Conservation (phyloP, 2,113 vertebrate species). For the Equus przewalskii region DNA sequence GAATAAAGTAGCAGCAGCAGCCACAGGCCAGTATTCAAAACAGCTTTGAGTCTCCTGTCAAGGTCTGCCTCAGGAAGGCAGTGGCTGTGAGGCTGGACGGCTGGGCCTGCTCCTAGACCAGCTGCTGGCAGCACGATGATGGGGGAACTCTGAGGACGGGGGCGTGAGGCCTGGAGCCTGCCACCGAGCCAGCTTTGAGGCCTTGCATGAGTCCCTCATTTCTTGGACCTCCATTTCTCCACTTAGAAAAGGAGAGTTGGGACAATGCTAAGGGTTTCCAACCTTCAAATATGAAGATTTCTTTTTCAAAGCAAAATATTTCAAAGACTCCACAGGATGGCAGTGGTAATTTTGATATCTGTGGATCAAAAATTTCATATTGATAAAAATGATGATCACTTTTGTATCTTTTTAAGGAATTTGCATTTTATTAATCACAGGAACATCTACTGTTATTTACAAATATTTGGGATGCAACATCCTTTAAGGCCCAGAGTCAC, state of each 20-base stretch:
- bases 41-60: neutral
- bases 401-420: neutral
- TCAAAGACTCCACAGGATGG: neutral
- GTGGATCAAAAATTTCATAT: neutral
- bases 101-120: neutral
- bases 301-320: neutral
- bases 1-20: neutral
- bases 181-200: neutral
- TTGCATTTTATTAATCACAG: neutral
- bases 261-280: neutral
- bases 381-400: neutral
- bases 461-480: neutral
- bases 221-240: neutral
- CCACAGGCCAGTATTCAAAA: neutral
- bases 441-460: neutral
- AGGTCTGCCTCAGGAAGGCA: neutral
- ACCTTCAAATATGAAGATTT: neutral
- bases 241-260: neutral
- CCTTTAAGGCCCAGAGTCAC: neutral
- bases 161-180: neutral
- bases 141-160: neutral
- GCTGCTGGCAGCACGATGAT: neutral
- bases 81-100: neutral
- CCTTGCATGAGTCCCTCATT: neutral
- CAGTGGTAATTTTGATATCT: constrained; percentile 1